These are phyloP conservation scores for Odontamblyopus lacepedii DNA, from an alignment of 2,797 vertebrate genomes.

Conservation along the genomic window DNA sequence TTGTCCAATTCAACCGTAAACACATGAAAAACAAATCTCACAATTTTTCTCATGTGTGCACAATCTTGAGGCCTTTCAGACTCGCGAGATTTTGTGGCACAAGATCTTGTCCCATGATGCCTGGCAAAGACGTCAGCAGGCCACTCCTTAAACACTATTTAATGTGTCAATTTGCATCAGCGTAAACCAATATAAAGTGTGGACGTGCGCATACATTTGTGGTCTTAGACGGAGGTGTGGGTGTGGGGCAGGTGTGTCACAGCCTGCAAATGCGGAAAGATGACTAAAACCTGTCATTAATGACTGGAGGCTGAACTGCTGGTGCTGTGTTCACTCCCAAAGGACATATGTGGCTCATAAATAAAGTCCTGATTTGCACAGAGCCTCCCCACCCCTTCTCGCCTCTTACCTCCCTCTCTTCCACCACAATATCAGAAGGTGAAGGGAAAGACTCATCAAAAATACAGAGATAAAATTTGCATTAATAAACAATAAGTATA, in stretches of 20 bases:
- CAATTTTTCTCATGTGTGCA: too few species aligned
- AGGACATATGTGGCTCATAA: constrained; percentile 69
- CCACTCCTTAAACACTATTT: constrained; percentile 32
- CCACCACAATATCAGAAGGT: constrained; percentile 31
- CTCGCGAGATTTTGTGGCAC: too few species aligned
- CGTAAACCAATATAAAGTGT: constrained; percentile 38
- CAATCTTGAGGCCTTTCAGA: too few species aligned
- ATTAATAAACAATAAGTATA: neutral
- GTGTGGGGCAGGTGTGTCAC: constrained; percentile 72
- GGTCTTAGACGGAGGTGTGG: constrained; percentile 59
- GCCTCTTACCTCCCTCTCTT: neutral
- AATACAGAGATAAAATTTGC: constrained; percentile 22
- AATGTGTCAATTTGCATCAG: constrained; percentile 42
- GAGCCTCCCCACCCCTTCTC: constrained; percentile 17
- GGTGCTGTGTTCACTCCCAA: constrained; percentile 52
- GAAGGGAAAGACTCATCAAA: neutral
- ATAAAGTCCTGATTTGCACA: constrained; percentile 76
- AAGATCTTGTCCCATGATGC: too few species aligned
- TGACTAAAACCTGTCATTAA: constrained; percentile 77
- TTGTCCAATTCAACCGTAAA: too few species aligned
- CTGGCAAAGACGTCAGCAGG: constrained; percentile 15
- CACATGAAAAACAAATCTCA: too few species aligned
- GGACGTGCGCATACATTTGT: constrained; percentile 66
- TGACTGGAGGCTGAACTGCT: constrained; percentile 62
- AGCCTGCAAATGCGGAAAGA: constrained; percentile 46